Base-by-base conservation (phyloP, 92 coral and sea anemone genomes). In the Epizoanthus scotinus region DNA sequence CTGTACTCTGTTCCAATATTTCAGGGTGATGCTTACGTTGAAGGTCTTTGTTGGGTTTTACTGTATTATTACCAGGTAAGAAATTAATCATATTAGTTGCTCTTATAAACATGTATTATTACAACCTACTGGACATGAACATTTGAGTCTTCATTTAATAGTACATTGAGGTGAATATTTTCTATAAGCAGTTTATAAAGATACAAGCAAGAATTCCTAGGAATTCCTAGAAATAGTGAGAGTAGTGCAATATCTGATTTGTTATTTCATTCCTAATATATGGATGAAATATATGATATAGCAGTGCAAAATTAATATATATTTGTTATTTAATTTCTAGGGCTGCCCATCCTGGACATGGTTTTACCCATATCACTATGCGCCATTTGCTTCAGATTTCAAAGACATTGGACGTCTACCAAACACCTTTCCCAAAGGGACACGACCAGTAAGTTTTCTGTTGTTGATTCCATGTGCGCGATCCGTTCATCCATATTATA, bases 341-440 rank as follows among this genome's bases (percentile, higher is more conserved):
- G 98, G 99, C 20, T 96, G 99, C 47, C 97, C 96, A 15, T 96
- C 99, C 0, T 96, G 99, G 99, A 96, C 94, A 62, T 96, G 99
- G 99, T 96, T 84, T 78, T 96, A 83, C 73, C 99, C 99, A 0
- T 95, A 91, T 28, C 99, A 95, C 78, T 95, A 95, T 73, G 99
- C 99, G 1, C 99, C 99, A 2, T 95, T 95, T 71, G 99, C 99
- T n/a, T 95, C 99, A 25, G 99, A 95, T 78, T 95, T 95, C 86
- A 93, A 90, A 63, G 92, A 93, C 36, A 85, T 93, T 82, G 94
- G 88, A 27, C 74, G 81, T 34, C 90, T 91, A 27, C 92, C 91
- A 9, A 87, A 91, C 70, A 78, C 90, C 12, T 95, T 95, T 88
- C 98, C 94, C 52, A 71, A 49, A 44, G 99, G 98, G 56, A 95